Evolutionary conservation across 2,888 invertebrate species (phyloP), one percentile per base, ranked within the genome.

Genomic region (Rhamnusium bicolor): DNA sequence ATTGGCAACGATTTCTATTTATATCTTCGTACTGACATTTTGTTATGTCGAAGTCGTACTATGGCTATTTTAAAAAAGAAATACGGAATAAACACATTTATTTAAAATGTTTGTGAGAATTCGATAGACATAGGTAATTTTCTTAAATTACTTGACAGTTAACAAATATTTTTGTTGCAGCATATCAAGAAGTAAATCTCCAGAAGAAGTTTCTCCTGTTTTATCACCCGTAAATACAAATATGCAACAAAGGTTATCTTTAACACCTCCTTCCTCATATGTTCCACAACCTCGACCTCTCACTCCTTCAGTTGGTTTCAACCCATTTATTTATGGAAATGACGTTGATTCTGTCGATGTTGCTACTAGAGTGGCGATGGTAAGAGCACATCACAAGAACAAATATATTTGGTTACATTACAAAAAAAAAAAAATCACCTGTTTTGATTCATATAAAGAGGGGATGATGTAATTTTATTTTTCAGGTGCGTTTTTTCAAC

Each of bases 331-430:
- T 80, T 96, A 94, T 86, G 96, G 96, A 51, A 95, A 94, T 84
- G 97, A 99, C 87, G 96, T 98, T 0, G 99, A 99, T 87, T 98
- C 98, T 0, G 99, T 99, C 0, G 99, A 99, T 88, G 94, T 99
- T 18, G 99, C 99, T 7, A 98, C 98, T 0, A 90, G 99, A 75
- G 98, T 99, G 56, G 99, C 98, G 12, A 98, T 98, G 98, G 98
- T 95, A 86, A 85, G 87, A 24, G n/a, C n/a, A n/a, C n/a, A n/a
- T n/a, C n/a, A n/a, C n/a, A n/a, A n/a, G n/a, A n/a, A n/a, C n/a
- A n/a, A n/a, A n/a, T n/a, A n/a, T n/a, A n/a, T n/a, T n/a, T n/a
- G n/a, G n/a, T n/a, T n/a, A n/a, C n/a, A n/a, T n/a, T n/a, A n/a
- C n/a, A n/a, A n/a, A n/a, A n/a, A n/a, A n/a, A n/a, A n/a, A n/a